Percentiles rank a stretch among this genome's conserved stretches.
Evolutionary conservation across 2,888 invertebrate species (phyloP).

Genomic region (Agrotis segetum): DNA sequence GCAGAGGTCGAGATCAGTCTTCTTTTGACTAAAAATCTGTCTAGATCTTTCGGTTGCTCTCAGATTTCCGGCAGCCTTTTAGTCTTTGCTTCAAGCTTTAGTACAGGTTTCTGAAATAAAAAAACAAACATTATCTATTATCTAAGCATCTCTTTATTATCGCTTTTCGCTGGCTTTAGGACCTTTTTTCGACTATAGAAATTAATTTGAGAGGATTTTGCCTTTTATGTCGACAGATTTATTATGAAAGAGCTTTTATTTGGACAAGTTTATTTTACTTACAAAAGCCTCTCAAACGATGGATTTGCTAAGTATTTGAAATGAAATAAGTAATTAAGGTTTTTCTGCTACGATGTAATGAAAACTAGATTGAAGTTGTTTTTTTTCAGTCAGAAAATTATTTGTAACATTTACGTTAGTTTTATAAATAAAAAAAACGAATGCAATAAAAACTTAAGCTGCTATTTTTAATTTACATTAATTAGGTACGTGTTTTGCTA

Average conservation of each 20-base stretch:
- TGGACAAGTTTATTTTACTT: conserved; percentile 59
- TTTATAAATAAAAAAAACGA: conserved; percentile 1
- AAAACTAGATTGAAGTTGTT: conserved; percentile 30
- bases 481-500: background rate
- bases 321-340: conserved; percentile 57
- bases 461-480: background rate
- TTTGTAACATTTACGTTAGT: conserved; percentile 4
- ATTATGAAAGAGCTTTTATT: conserved; percentile 55
- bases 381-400: conserved; percentile 6
- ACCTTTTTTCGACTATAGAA: conserved; percentile 33
- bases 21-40: too few species aligned
- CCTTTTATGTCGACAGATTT: conserved; percentile 53
- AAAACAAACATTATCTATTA: too few species aligned
- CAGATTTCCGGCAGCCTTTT: too few species aligned
- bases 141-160: background rate
- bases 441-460: background rate
- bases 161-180: conserved; percentile 19
- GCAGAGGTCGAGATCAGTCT: too few species aligned
- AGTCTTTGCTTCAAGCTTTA: too few species aligned
- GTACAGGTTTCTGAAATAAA: too few species aligned
- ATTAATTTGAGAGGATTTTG: conserved; percentile 57
- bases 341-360: conserved; percentile 25
- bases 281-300: conserved; percentile 53
- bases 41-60: too few species aligned
- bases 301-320: conserved; percentile 46